Percentiles rank a stretch among this genome's conserved stretches.
phyloP scores from a whole-genome alignment of 2,797 vertebrate genomes.

The Amphiprion clarkii region DNA sequence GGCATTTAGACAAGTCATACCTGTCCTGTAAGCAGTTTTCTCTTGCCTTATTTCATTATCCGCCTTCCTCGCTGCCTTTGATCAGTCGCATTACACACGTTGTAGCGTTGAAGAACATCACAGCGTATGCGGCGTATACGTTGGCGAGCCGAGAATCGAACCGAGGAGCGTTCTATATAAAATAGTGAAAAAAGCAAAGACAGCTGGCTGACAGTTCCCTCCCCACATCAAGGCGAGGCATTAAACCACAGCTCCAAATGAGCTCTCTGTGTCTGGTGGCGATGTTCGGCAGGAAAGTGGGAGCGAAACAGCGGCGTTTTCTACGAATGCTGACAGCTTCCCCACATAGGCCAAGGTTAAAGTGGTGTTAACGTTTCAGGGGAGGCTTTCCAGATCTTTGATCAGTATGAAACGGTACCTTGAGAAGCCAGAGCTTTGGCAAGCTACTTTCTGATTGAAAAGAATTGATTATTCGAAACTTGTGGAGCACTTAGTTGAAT shows the following conservation, averaged over 20 bases:
- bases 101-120: conserved; percentile 44
- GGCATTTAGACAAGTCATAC: conserved; percentile 17
- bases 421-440: conserved; percentile 22
- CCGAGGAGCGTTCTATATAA: conserved; percentile 39
- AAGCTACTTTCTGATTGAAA: conserved; percentile 41
- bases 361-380: conserved; percentile 2
- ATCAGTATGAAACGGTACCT: conserved; percentile 46
- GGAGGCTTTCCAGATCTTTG: conserved; percentile 39
- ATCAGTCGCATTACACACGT: conserved; percentile 37
- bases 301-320: conserved; percentile 27
- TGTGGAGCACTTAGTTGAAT: conserved; percentile 1
- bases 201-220: conserved; percentile 66
- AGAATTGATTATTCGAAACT: conserved; percentile 44
- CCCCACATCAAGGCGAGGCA: conserved; percentile 52
- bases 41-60: conserved; percentile 40
- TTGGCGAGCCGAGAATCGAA: conserved; percentile 26
- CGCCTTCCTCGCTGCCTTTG: conserved; percentile 30
- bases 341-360: conserved; percentile 46
- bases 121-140: conserved; percentile 3
- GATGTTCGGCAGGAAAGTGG: conserved; percentile 34
- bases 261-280: conserved; percentile 46
- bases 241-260: conserved; percentile 56
- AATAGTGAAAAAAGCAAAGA: conserved; percentile 31
- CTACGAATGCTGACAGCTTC: conserved; percentile 40
- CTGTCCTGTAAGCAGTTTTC: conserved; percentile 41